Evolutionary conservation across 2,113 vertebrate species (phyloP).

Genomic region (Sinocyclocheilus maitianheensis): DNA sequence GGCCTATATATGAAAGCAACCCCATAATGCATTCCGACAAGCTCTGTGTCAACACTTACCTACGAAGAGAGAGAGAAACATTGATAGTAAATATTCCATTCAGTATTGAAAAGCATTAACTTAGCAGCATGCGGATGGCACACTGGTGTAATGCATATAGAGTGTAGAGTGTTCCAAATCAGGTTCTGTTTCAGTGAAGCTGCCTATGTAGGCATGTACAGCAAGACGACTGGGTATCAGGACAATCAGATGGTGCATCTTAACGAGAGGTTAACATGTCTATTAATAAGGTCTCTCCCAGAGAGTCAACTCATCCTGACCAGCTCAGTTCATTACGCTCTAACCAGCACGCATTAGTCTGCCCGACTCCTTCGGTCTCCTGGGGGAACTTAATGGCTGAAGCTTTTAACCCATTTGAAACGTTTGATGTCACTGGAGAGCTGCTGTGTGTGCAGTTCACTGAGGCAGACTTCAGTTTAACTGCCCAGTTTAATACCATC

Average conservation of each 20-base stretch:
- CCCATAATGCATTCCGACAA: too few relatives aligned
- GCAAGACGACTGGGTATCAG: background rate
- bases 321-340: conserved; percentile 75
- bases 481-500: conserved; percentile 3
- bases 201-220: background rate
- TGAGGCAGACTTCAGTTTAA: conserved; percentile 2
- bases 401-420: conserved; percentile 75
- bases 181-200: background rate
- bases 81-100: too few relatives aligned
- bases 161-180: background rate
- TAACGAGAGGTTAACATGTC: background rate
- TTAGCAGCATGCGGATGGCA: background rate
- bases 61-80: too few relatives aligned
- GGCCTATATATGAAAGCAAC: background rate
- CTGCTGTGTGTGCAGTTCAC: background rate
- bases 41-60: background rate
- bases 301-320: conserved; percentile 62
- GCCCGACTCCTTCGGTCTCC: conserved; percentile 65
- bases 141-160: background rate
- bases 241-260: background rate
- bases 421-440: conserved; percentile 64
- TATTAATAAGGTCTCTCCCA: background rate
- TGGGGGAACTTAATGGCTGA: conserved; percentile 72
- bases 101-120: background rate
- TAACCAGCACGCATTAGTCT: conserved; percentile 65